Percentiles rank a stretch among this genome's conserved stretches.
Evolutionary conservation across 2,888 invertebrate genomes (phyloP).

Genomic region (Cotesia congregata): DNA sequence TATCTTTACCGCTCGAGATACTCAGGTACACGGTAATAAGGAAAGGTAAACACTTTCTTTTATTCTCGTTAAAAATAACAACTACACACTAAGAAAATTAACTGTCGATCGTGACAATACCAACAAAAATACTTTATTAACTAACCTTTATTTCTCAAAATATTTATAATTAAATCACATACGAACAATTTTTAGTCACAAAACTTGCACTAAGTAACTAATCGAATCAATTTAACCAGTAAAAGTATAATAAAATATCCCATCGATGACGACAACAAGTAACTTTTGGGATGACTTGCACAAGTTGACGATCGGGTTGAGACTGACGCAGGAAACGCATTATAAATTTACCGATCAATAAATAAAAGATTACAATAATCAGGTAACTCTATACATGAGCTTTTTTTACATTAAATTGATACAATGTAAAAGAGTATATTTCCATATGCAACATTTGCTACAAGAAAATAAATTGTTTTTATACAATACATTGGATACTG

Average conservation of each 20-base stretch:
- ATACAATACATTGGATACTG: neutral
- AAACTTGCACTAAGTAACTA: no score
- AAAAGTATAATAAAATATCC: neutral
- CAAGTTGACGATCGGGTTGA: neutral
- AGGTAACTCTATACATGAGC: neutral
- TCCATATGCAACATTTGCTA: neutral
- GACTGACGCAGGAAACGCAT: neutral
- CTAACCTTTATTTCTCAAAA: no score
- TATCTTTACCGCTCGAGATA: no score
- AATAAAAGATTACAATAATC: neutral
- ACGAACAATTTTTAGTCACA: no score
- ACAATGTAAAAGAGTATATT: neutral
- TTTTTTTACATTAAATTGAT: neutral
- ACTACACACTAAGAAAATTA: no score
- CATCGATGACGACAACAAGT: neutral
- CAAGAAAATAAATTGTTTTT: neutral
- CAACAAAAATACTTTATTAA: neutral
- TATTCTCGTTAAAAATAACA: no score
- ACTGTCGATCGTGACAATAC: no score
- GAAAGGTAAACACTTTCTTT: no score
- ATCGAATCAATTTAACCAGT: neutral
- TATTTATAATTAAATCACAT: no score
- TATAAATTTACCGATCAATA: constrained; percentile 10
- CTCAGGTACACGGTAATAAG: no score
- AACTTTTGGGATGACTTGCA: neutral